Evolutionary conservation across 2,888 invertebrate genomes (phyloP).

Genomic region (Drosophila koepferae): DNA sequence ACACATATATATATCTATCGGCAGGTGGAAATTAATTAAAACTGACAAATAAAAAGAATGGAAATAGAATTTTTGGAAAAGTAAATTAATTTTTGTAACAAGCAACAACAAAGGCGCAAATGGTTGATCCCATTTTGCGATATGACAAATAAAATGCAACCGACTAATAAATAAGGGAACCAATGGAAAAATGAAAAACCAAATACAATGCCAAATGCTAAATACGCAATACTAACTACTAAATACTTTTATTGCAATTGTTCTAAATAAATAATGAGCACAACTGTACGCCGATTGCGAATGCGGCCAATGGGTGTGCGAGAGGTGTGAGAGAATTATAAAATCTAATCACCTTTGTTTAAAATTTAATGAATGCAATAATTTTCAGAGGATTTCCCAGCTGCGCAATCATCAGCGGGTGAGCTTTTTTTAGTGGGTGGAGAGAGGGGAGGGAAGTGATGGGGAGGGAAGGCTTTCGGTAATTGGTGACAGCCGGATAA

Average conservation of each 20-base stretch:
- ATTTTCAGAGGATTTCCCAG: conserved; percentile 72
- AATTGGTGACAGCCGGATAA: conserved; percentile 63
- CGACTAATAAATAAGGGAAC: conserved; percentile 63
- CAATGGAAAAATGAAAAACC: conserved; percentile 33
- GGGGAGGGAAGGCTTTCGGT: conserved; percentile 33
- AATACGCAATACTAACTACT: conserved; percentile 53
- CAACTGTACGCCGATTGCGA: conserved; percentile 55
- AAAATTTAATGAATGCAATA: conserved; percentile 81
- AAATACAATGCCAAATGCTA: conserved; percentile 39
- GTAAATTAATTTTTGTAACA: conserved; percentile 48
- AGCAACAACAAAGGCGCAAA: conserved; percentile 28
- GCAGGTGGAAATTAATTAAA: conserved; percentile 67
- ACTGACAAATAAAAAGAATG: conserved; percentile 46
- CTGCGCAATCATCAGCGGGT: conserved; percentile 27
- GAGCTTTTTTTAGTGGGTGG: background rate
- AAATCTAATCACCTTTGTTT: conserved; percentile 82
- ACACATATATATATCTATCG: background rate
- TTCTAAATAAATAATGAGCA: conserved; percentile 77
- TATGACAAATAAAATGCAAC: conserved; percentile 54
- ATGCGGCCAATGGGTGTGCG: conserved; percentile 7
- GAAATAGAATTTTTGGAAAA: conserved; percentile 47
- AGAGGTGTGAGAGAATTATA: conserved; percentile 56
- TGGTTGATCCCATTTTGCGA: conserved; percentile 65
- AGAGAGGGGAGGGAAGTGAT: too few species aligned
- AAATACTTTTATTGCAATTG: conserved; percentile 60